phyloP scores from a whole-genome alignment of 1,140 invertebrate species.

The Tenebrio molitor region DNA sequence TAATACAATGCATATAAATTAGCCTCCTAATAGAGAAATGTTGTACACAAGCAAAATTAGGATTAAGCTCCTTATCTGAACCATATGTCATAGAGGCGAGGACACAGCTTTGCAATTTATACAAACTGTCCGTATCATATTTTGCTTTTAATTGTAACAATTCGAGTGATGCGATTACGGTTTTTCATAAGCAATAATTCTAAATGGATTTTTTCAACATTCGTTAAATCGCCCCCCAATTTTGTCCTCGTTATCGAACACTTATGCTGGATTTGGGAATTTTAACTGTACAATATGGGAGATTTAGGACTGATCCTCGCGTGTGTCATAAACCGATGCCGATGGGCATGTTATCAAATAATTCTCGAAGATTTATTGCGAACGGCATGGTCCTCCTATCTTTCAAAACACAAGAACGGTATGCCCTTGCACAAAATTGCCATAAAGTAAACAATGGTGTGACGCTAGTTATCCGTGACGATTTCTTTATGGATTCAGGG shows the following conservation, averaged over 20 bases:
- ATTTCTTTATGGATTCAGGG: conserved; percentile 4
- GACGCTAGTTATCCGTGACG: conserved; percentile 22
- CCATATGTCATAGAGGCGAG: conserved; percentile 17
- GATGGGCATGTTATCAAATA: not conserved
- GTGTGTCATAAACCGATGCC: not conserved
- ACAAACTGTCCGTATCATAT: conserved; percentile 26
- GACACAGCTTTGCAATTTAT: conserved; percentile 40
- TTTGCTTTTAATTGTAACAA: conserved; percentile 34
- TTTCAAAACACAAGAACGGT: not conserved
- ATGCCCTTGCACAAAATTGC: conserved; percentile 11
- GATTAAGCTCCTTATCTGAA: conserved; percentile 33
- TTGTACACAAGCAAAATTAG: conserved; percentile 26
- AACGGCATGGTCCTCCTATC: not conserved
- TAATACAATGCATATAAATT: conserved; percentile 32
- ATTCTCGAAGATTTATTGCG: conserved; percentile 17
- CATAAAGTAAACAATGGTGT: conserved; percentile 21
- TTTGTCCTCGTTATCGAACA: conserved; percentile 24
- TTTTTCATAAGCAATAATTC: conserved; percentile 15
- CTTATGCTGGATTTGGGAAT: conserved; percentile 16
- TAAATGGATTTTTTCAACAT: conserved; percentile 16
- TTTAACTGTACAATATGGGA: conserved; percentile 10
- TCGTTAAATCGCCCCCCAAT: conserved; percentile 3
- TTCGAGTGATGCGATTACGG: conserved; percentile 27
- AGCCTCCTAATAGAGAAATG: conserved; percentile 40
- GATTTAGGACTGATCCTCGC: conserved; percentile 1